Conservation (phyloP, 2,113 vertebrate genomes). For the Gallinago undulata region DNA sequence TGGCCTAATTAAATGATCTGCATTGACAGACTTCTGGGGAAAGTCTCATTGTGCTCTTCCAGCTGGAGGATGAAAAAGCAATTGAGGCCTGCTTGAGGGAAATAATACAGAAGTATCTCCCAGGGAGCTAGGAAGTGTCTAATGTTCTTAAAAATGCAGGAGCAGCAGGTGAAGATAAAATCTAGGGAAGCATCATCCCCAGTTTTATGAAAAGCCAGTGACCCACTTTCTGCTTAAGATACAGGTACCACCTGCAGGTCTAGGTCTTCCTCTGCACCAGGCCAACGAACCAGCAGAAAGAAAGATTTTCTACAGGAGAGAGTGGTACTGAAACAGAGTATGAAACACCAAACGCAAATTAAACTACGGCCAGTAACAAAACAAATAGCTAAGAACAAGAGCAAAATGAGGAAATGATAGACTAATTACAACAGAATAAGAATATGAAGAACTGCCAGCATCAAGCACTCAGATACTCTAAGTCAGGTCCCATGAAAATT, state of each 20-base stretch:
- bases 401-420: background rate
- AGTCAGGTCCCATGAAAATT: background rate
- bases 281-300: background rate
- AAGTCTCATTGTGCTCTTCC: slow-evolving; percentile 5
- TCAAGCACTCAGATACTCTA: background rate
- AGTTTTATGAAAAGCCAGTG: background rate
- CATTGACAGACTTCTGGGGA: slow-evolving; percentile 2
- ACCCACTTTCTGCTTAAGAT: slow-evolving; percentile 19
- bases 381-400: background rate
- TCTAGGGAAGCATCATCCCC: background rate
- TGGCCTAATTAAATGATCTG: slow-evolving; percentile 40
- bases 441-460: background rate
- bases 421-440: background rate
- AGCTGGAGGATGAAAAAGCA: background rate
- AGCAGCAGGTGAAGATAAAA: slow-evolving; percentile 22
- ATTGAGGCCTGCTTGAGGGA: slow-evolving; percentile 11
- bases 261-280: background rate
- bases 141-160: slow-evolving; percentile 32
- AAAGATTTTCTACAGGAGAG: background rate
- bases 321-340: background rate
- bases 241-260: background rate
- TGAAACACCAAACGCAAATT: background rate
- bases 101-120: background rate
- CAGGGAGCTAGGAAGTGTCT: background rate
- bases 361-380: background rate